Percentiles rank a stretch among this genome's conserved stretches.
These are phyloP conservation scores for Stenchaetothrips biformis DNA, from an alignment of 2,888 invertebrate genomes.

Conservation along the genomic window DNA sequence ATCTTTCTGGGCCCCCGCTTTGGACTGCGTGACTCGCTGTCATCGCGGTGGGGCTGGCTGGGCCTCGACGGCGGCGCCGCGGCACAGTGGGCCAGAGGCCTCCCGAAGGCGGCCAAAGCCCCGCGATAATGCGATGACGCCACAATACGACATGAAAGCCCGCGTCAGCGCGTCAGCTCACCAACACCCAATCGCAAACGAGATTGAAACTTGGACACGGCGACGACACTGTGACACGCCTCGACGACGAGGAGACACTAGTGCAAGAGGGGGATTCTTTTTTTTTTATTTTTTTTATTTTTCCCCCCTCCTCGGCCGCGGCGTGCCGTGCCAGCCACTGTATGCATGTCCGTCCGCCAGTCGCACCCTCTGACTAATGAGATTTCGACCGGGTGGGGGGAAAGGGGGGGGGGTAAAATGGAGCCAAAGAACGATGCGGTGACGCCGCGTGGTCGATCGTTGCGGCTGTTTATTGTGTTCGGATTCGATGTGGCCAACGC, in stretches of 20 bases:
- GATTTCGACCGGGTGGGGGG: not conserved
- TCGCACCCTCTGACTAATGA: not conserved
- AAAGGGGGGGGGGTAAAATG: not conserved
- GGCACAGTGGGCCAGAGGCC: too few species aligned
- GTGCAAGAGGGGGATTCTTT: too few species aligned
- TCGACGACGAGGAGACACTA: too few species aligned
- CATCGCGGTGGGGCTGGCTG: not conserved
- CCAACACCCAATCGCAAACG: not conserved
- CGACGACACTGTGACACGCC: not conserved
- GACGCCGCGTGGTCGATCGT: too few species aligned
- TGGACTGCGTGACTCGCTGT: not conserved
- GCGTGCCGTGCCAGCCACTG: too few species aligned
- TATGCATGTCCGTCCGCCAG: not conserved
- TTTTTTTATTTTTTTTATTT: too few species aligned
- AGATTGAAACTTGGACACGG: not conserved
- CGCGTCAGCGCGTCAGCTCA: not conserved
- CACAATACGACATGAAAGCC: not conserved
- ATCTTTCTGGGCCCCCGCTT: too few species aligned
- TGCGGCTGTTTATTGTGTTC: not conserved
- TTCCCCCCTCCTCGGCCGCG: too few species aligned
- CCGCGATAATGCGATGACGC: not conserved
- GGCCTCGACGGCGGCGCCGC: too few species aligned
- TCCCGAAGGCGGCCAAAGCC: too few species aligned
- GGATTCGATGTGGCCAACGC: not conserved
- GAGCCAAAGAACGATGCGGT: not conserved